phyloP scores from a whole-genome alignment of 1,140 invertebrate species.

The Elymnias hypermnestra region DNA sequence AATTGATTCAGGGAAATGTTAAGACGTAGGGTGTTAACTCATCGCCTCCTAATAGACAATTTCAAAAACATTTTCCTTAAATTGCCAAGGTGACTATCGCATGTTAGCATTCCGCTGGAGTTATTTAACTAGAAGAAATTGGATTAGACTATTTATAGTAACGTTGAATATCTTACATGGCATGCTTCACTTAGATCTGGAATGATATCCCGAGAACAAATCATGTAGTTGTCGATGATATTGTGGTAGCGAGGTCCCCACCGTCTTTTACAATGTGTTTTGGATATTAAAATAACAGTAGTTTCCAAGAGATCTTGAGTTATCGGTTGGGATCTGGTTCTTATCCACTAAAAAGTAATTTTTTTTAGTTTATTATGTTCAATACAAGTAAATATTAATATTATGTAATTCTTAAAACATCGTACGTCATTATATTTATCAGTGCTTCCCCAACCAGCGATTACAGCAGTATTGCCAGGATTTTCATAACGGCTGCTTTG shows the following conservation, averaged over 20 bases:
- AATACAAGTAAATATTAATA: neutral
- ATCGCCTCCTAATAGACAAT: too few relatives aligned
- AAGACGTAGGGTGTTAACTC: too few relatives aligned
- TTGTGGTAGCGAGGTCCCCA: constrained; percentile 54
- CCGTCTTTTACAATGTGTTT: constrained; percentile 45
- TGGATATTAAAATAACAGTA: constrained; percentile 42
- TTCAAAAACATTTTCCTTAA: too few relatives aligned
- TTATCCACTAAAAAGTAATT: too few relatives aligned
- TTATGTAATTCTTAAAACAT: neutral
- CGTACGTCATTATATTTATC: constrained; percentile 52
- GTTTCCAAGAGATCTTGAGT: constrained; percentile 46
- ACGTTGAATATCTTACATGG: too few relatives aligned
- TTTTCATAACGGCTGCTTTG: constrained; percentile 53
- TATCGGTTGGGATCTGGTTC: constrained; percentile 49
- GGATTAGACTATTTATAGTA: too few relatives aligned
- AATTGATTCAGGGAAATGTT: neutral
- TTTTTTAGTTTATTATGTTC: too few relatives aligned
- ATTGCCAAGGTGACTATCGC: too few relatives aligned
- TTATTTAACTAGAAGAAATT: constrained; percentile 15
- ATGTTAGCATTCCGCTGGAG: too few relatives aligned
- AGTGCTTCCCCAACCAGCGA: constrained; percentile 58
- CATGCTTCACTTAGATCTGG: too few relatives aligned
- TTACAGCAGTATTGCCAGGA: constrained; percentile 37
- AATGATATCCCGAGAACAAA: constrained; percentile 50
- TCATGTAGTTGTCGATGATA: constrained; percentile 64